Evolutionary conservation across 2,888 invertebrate genomes (phyloP).

Genomic region (Autographa gamma): DNA sequence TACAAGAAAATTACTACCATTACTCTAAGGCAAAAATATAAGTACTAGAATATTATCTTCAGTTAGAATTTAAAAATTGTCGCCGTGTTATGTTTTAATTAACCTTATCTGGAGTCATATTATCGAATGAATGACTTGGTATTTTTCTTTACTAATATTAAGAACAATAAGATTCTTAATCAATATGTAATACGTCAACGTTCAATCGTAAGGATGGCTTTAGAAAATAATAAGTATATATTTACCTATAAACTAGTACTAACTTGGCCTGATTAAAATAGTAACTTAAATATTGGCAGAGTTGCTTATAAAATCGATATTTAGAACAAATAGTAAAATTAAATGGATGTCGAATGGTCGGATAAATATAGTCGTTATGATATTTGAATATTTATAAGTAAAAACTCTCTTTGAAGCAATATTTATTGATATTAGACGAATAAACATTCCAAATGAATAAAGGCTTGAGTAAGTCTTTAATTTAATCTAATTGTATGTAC

Average conservation of each 20-base stretch:
- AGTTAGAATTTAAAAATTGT: neutral
- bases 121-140: neutral
- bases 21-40: neutral
- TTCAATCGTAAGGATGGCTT: slow-evolving; percentile 33
- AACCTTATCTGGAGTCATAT: neutral
- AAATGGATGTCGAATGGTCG: slow-evolving; percentile 5
- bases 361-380: slow-evolving; percentile 35
- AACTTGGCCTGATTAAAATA: slow-evolving; percentile 1
- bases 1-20: neutral
- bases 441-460: slow-evolving; percentile 40
- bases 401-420: slow-evolving; percentile 16
- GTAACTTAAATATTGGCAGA: neutral
- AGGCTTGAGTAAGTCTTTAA: slow-evolving; percentile 1
- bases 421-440: slow-evolving; percentile 35
- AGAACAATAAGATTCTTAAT: slow-evolving; percentile 1
- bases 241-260: neutral
- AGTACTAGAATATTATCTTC: neutral
- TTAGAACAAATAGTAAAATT: neutral
- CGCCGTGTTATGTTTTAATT: neutral
- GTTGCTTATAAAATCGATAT: neutral
- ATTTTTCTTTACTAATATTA: neutral
- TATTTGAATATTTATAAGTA: slow-evolving; percentile 47
- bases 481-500: neutral
- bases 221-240: slow-evolving; percentile 17
- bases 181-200: slow-evolving; percentile 8